Percentiles rank a stretch among this genome's conserved stretches.
phyloP scores from a whole-genome alignment of 2,797 vertebrate species.

The Psittacula echo region DNA sequence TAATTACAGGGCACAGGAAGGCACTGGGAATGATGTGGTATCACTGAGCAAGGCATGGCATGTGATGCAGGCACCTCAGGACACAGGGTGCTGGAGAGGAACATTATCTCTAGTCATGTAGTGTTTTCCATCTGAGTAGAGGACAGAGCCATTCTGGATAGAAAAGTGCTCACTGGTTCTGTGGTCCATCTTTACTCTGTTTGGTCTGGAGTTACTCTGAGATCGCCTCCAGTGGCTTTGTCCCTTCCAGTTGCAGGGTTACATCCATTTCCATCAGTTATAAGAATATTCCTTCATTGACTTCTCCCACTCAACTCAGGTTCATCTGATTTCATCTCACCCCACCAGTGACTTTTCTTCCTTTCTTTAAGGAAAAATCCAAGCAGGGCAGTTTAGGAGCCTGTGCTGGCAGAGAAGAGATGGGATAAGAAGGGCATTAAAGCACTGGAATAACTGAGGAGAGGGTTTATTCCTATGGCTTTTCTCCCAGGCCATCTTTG shows the following conservation, averaged over 20 bases:
- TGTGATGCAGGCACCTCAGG: not conserved
- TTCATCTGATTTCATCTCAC: not conserved
- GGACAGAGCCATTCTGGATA: not conserved
- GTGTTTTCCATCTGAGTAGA: not conserved
- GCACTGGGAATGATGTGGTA: not conserved
- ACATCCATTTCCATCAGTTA: not conserved
- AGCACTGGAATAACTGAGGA: not conserved
- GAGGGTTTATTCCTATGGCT: not conserved
- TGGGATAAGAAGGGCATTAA: not conserved
- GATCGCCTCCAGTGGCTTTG: not conserved
- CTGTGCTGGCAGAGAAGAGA: not conserved
- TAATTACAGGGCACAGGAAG: constrained; percentile 32
- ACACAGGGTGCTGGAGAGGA: not conserved
- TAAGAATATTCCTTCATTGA: not conserved
- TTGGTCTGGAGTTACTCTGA: not conserved
- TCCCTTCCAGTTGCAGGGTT: not conserved
- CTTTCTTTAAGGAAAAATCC: not conserved
- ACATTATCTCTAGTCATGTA: not conserved
- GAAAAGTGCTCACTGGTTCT: not conserved
- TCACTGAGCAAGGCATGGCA: not conserved
- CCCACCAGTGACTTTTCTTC: not conserved
- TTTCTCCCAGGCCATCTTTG: not conserved
- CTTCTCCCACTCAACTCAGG: not conserved
- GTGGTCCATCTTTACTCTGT: not conserved
- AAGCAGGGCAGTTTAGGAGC: not conserved